phyloP scores from a whole-genome alignment of 1,140 invertebrate species.

The Drosophila busckii region DNA sequence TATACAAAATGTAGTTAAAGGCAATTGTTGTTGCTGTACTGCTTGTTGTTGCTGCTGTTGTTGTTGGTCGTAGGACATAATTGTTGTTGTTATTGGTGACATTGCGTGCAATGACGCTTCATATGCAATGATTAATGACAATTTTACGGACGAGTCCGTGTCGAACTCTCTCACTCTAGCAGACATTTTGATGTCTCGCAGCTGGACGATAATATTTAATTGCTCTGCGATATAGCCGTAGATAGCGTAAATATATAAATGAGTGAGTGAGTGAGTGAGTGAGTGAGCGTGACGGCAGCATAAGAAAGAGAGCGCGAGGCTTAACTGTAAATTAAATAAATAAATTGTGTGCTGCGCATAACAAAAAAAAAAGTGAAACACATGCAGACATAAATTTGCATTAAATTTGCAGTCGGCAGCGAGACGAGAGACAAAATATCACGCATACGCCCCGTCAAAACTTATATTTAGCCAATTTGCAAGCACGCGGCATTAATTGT shows the following conservation, averaged over 20 bases:
- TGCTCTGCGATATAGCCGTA: conserved; percentile 69
- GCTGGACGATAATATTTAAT: conserved; percentile 68
- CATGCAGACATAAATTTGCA: conserved; percentile 37
- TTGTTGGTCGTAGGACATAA: conserved; percentile 8
- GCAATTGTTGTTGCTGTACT: not conserved
- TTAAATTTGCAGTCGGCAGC: conserved; percentile 27
- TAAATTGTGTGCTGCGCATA: too few relatives aligned
- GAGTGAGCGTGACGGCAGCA: too few relatives aligned
- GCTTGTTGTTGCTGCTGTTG: conserved; percentile 1
- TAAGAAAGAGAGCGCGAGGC: not conserved
- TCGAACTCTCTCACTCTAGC: not conserved
- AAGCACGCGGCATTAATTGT: conserved; percentile 47
- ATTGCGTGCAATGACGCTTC: conserved; percentile 44
- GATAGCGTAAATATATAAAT: conserved; percentile 46
- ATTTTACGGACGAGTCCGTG: conserved; percentile 53
- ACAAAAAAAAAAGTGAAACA: conserved; percentile 31
- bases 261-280: not conserved
- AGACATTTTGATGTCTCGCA: conserved; percentile 45
- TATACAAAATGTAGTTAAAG: not conserved
- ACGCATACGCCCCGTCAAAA: conserved; percentile 60
- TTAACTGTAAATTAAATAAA: conserved; percentile 56
- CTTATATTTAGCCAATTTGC: conserved; percentile 38
- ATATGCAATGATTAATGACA: conserved; percentile 68
- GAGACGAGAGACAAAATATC: conserved; percentile 20
- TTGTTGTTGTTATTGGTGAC: conserved; percentile 14